phyloP scores from a whole-genome alignment of 2,888 invertebrate species.

The Leptura quadrifasciata region DNA sequence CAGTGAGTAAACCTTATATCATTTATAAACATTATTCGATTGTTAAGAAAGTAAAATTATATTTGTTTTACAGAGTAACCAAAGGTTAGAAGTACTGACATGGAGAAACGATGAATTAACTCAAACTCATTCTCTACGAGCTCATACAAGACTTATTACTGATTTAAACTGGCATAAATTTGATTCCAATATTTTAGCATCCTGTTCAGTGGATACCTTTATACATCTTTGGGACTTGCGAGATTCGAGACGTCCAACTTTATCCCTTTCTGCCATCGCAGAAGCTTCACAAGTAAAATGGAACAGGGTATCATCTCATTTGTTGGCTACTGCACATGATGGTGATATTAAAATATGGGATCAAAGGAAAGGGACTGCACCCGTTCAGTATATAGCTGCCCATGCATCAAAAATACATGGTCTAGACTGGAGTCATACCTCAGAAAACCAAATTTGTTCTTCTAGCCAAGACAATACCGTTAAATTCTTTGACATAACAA shows the following conservation, averaged over 20 bases:
- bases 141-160: slow-evolving; percentile 90
- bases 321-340: slow-evolving; percentile 95
- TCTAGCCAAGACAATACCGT: slow-evolving; percentile 97
- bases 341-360: slow-evolving; percentile 98
- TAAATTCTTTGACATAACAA: slow-evolving; percentile 94
- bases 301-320: slow-evolving; percentile 88
- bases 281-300: slow-evolving; percentile 96
- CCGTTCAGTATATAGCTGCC: slow-evolving; percentile 94
- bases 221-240: slow-evolving; percentile 96
- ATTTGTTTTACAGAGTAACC: slow-evolving; percentile 82
- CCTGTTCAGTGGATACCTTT: slow-evolving; percentile 95
- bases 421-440: slow-evolving; percentile 93
- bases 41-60: neutral
- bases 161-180: slow-evolving; percentile 94
- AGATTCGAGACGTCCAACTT: slow-evolving; percentile 87
- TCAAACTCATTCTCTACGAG: slow-evolving; percentile 83
- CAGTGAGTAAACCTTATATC: slow-evolving; percentile 77
- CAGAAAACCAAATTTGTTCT: slow-evolving; percentile 90
- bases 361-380: slow-evolving; percentile 89
- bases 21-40: neutral
- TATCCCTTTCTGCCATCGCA: slow-evolving; percentile 92
- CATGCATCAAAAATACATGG: slow-evolving; percentile 94
- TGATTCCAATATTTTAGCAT: slow-evolving; percentile 86
- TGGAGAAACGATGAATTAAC: slow-evolving; percentile 82
- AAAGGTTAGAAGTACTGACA: slow-evolving; percentile 89